Percentiles rank a stretch among this genome's conserved stretches.
Conservation (phyloP, 2,888 invertebrate genomes). For the Ornithoptera alexandrae region DNA sequence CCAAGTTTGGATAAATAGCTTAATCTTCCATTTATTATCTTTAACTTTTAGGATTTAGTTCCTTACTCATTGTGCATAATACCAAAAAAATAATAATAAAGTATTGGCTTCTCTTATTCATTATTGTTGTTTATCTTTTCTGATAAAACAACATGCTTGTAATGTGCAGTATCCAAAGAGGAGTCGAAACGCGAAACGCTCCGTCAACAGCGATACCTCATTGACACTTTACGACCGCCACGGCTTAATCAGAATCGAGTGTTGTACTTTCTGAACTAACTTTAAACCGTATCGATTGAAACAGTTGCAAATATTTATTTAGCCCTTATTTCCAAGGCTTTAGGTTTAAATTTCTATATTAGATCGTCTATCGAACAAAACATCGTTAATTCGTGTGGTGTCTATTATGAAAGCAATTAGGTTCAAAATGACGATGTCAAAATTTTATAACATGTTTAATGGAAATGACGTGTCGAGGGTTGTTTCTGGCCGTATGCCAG, state of each 20-base stretch:
- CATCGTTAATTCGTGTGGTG: not conserved
- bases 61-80: too few species aligned
- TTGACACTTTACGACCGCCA: conserved; percentile 19
- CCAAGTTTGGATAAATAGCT: too few species aligned
- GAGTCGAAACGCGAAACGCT: conserved; percentile 9
- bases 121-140: conserved; percentile 13
- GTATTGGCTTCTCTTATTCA: not conserved
- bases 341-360: not conserved
- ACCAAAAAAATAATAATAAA: too few species aligned
- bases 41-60: too few species aligned
- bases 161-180: conserved; percentile 18
- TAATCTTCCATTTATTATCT: too few species aligned
- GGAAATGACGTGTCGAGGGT: conserved; percentile 22
- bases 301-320: conserved; percentile 3
- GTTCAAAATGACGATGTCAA: conserved; percentile 17
- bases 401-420: conserved; percentile 17
- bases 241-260: conserved; percentile 18
- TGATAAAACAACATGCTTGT: conserved; percentile 10
- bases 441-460: conserved; percentile 2
- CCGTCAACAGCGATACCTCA: conserved; percentile 2
- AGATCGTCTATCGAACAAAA: conserved; percentile 2
- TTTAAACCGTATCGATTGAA: conserved; percentile 24
- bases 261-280: conserved; percentile 23
- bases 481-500: conserved; percentile 32
- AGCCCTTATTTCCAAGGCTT: not conserved